Evolutionary conservation across 2,888 invertebrate species (phyloP).

Genomic region (Drosophila monieri): DNA sequence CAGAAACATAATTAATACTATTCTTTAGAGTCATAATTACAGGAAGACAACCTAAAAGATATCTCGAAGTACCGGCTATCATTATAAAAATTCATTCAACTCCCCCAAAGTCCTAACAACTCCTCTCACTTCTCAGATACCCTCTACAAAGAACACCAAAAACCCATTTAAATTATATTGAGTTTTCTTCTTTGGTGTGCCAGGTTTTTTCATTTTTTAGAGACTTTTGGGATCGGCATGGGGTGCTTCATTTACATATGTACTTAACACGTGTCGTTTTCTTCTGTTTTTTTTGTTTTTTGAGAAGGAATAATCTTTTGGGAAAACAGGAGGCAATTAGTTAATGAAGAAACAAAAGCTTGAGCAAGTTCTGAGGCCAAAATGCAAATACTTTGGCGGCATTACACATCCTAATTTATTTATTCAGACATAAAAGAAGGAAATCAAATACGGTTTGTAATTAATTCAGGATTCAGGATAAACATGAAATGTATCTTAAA

Average conservation of each 20-base stretch:
- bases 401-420: constrained; percentile 39
- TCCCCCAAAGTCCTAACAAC: neutral
- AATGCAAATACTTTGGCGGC: constrained; percentile 49
- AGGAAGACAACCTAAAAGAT: neutral
- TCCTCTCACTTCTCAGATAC: constrained; percentile 3
- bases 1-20: no score
- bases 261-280: constrained; percentile 65
- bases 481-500: neutral
- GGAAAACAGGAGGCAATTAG: constrained; percentile 56
- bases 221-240: constrained; percentile 25
- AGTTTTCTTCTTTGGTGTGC: constrained; percentile 51
- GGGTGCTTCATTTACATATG: constrained; percentile 64
- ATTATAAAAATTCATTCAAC: neutral
- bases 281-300: constrained; percentile 10
- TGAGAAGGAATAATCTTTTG: constrained; percentile 5
- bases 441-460: constrained; percentile 75
- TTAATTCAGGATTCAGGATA: constrained; percentile 46
- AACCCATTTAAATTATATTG: constrained; percentile 70
- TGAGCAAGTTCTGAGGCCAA: constrained; percentile 48
- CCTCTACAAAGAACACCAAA: constrained; percentile 39
- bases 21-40: no score
- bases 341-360: constrained; percentile 65
- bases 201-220: constrained; percentile 10
- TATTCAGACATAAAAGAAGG: constrained; percentile 32
- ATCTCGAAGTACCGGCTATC: neutral